Percentiles rank a stretch among this genome's conserved stretches.
These are phyloP conservation scores for Cantharis flavilabris DNA, from an alignment of 2,888 invertebrate genomes.

Conservation along the genomic window DNA sequence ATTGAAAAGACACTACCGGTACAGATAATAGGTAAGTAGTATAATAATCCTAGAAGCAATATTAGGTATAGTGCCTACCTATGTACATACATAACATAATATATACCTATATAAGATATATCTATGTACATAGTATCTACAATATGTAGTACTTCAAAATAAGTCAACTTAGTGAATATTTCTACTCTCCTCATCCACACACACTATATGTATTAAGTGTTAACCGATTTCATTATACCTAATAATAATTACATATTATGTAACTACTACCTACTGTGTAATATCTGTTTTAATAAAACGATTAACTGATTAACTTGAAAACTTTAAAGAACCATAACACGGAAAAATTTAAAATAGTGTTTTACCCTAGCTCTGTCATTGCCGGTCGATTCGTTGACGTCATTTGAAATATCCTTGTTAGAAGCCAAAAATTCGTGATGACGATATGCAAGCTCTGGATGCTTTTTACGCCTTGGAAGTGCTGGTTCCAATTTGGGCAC, in stretches of 20 bases:
- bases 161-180: constrained; percentile 22
- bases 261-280: constrained; percentile 24
- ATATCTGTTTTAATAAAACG: constrained; percentile 19
- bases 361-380: constrained; percentile 71
- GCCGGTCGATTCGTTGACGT: constrained; percentile 61
- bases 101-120: too few relatives aligned
- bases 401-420: constrained; percentile 65
- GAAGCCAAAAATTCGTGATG: constrained; percentile 77
- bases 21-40: neutral
- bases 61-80: too few relatives aligned
- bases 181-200: constrained; percentile 14
- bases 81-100: neutral
- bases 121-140: too few relatives aligned
- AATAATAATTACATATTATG: constrained; percentile 2
- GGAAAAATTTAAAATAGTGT: constrained; percentile 16
- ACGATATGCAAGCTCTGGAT: constrained; percentile 85
- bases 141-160: neutral
- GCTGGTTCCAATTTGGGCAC: constrained; percentile 75
- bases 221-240: constrained; percentile 5
- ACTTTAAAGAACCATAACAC: constrained; percentile 10
- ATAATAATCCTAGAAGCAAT: neutral
- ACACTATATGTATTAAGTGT: neutral
- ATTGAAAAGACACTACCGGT: constrained; percentile 1
- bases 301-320: constrained; percentile 21
- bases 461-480: constrained; percentile 85